phyloP scores from a whole-genome alignment of 2,888 invertebrate species.

The Rugalucina vietnamica region DNA sequence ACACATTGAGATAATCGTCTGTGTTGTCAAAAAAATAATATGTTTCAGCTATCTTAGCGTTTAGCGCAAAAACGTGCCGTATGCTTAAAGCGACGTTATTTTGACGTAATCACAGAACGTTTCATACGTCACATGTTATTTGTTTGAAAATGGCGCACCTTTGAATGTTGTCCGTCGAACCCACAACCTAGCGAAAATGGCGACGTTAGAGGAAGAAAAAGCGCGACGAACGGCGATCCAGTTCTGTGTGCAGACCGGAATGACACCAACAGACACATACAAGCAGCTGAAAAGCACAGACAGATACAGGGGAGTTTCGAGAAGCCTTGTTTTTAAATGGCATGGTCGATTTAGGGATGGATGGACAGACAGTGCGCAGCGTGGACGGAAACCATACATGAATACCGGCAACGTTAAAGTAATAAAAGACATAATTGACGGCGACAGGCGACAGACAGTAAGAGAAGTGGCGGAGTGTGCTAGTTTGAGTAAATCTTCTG shows the following conservation, averaged over 20 bases:
- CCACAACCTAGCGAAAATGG: constrained; percentile 13
- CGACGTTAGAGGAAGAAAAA: constrained; percentile 26
- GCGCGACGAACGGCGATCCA: constrained; percentile 13
- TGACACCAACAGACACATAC: constrained; percentile 11
- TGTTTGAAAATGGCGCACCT: constrained; percentile 18
- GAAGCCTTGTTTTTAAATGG: constrained; percentile 21
- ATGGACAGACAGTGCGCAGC: constrained; percentile 12
- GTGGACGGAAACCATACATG: constrained; percentile 18
- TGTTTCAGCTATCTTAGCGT: constrained; percentile 15
- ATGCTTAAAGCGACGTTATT: constrained; percentile 12
- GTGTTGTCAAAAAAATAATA: constrained; percentile 7
- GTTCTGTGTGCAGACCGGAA: constrained; percentile 15
- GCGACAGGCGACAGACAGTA: constrained; percentile 15
- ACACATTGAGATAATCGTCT: background rate
- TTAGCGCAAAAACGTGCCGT: constrained; percentile 13
- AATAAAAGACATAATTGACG: constrained; percentile 7
- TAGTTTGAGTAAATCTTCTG: constrained; percentile 12
- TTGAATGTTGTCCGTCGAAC: constrained; percentile 16
- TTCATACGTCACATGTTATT: constrained; percentile 14
- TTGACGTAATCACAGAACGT: constrained; percentile 10
- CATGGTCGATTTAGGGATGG: constrained; percentile 5
- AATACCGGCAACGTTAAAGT: background rate
- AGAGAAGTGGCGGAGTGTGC: constrained; percentile 17
- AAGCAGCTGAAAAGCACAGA: constrained; percentile 16
- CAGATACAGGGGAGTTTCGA: constrained; percentile 22